Percentiles rank a stretch among this genome's conserved stretches.
phyloP scores from a whole-genome alignment of 1,140 invertebrate species.

The Cherax quadricarinatus region DNA sequence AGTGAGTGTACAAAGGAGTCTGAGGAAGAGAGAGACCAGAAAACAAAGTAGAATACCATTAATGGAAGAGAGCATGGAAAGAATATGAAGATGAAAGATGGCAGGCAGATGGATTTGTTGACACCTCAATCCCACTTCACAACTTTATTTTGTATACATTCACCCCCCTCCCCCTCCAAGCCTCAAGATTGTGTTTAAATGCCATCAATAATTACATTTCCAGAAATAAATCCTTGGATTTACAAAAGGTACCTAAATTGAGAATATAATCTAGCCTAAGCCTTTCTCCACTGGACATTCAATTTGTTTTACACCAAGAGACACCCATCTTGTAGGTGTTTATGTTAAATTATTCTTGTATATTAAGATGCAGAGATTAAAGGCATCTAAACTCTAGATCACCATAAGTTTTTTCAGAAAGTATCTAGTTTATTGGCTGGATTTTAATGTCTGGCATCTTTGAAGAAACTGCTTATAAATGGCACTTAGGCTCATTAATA shows the following conservation, averaged over 20 bases:
- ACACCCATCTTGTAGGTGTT: neutral
- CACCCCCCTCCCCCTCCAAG: neutral
- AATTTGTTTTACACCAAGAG: neutral
- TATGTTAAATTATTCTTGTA: neutral
- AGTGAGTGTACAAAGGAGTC: conserved; percentile 52
- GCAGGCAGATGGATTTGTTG: conserved; percentile 32
- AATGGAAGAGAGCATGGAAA: conserved; percentile 16
- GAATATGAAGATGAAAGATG: conserved; percentile 10
- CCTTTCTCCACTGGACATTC: neutral
- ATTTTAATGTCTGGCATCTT: neutral
- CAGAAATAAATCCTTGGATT: neutral
- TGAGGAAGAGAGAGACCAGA: conserved; percentile 37
- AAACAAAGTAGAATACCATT: conserved; percentile 30
- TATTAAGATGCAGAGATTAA: neutral
- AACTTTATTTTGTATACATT: neutral
- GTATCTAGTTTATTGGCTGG: neutral
- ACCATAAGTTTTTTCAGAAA: neutral
- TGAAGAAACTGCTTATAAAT: neutral
- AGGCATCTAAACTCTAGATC: neutral
- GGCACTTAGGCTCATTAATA: neutral
- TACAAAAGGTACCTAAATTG: neutral
- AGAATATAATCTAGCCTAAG: neutral
- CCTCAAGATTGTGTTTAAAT: neutral
- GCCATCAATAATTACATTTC: neutral
- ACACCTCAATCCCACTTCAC: neutral